Conservation (phyloP, 2,888 invertebrate genomes). For the Tipula unca region DNA sequence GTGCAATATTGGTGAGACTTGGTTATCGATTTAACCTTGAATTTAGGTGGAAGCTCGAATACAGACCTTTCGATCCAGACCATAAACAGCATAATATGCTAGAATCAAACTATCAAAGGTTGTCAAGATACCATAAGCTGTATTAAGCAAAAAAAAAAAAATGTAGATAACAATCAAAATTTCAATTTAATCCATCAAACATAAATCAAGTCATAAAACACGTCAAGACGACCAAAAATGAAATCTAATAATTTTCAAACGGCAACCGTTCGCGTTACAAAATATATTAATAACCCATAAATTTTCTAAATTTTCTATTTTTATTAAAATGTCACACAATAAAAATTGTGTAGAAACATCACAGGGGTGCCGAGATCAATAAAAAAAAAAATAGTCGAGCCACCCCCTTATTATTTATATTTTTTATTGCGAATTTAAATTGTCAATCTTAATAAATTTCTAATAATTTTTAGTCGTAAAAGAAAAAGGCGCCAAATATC, state of each 20-base stretch:
- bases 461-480: not conserved
- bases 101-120: not conserved
- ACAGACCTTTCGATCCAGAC: too few relatives aligned
- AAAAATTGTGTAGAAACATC: not conserved
- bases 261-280: not conserved
- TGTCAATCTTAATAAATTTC: conserved; percentile 8
- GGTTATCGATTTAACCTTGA: too few relatives aligned
- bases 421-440: not conserved
- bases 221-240: not conserved
- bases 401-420: not conserved
- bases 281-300: not conserved
- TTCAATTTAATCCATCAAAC: not conserved
- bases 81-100: not conserved
- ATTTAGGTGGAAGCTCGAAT: not conserved
- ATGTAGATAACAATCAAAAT: not conserved
- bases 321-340: conserved; percentile 14
- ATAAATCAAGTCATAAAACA: not conserved
- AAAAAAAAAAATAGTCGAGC: not conserved
- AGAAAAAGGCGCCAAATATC: not conserved
- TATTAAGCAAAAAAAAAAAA: not conserved
- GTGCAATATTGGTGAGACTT: too few relatives aligned
- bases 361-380: not conserved
- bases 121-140: not conserved
- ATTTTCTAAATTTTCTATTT: not conserved
- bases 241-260: not conserved